phyloP scores from a whole-genome alignment of 1,140 invertebrate species.

The Papilio glaucus region DNA sequence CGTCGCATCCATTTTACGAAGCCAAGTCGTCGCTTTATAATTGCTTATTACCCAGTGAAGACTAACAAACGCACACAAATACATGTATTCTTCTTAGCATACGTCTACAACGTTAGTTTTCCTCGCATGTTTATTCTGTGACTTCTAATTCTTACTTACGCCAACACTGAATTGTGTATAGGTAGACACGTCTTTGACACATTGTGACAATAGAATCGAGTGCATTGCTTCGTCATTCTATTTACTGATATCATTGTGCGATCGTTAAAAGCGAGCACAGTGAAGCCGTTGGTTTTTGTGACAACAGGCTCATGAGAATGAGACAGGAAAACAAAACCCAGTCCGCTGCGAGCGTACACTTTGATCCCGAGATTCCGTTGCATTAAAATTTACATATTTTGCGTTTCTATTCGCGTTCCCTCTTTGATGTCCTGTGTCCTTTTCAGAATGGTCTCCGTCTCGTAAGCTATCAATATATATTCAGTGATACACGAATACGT shows the following conservation, averaged over 20 bases:
- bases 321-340: slow-evolving; percentile 62
- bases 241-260: not conserved
- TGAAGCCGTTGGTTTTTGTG: not conserved
- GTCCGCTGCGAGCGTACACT: slow-evolving; percentile 47
- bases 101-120: too few species aligned
- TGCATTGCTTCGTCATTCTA: not conserved
- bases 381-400: slow-evolving; percentile 68
- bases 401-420: slow-evolving; percentile 52
- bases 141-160: too few species aligned
- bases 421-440: slow-evolving; percentile 56
- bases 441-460: slow-evolving; percentile 40
- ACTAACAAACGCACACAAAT: too few species aligned
- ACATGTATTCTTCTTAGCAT: too few species aligned
- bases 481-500: not conserved
- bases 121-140: too few species aligned
- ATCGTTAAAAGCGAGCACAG: not conserved
- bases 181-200: not conserved
- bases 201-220: not conserved
- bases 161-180: too few species aligned
- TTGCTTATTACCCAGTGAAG: too few species aligned
- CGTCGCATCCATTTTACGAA: too few species aligned
- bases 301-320: slow-evolving; percentile 3
- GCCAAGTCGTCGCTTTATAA: too few species aligned
- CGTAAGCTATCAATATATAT: slow-evolving; percentile 17
- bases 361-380: slow-evolving; percentile 54